Evolutionary conservation across 2,888 invertebrate species (phyloP).

Genomic region (Leucophora obtusa): DNA sequence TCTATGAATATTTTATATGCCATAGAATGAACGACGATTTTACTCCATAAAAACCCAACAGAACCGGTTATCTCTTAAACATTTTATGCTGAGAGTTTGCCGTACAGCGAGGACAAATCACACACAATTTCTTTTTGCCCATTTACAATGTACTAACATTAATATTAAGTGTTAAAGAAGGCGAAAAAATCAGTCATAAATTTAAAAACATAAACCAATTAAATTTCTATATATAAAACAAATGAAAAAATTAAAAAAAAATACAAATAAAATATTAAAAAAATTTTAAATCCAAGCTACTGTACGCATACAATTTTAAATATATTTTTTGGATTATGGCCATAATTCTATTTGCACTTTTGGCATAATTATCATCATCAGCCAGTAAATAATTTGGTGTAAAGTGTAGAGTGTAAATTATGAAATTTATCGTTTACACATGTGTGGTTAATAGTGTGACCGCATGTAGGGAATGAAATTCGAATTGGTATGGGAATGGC

Average conservation of each 20-base stretch:
- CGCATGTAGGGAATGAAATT: background rate
- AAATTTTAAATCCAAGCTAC: conserved; percentile 11
- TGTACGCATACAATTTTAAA: background rate
- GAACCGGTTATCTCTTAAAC: no score
- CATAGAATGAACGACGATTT: no score
- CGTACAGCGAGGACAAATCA: background rate
- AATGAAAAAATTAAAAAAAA: conserved; percentile 19
- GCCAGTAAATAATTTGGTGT: conserved; percentile 42
- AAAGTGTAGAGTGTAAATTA: conserved; percentile 51
- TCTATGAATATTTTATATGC: no score
- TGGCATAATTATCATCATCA: conserved; percentile 57
- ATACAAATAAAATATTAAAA: conserved; percentile 14
- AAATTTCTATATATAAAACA: conserved; percentile 39
- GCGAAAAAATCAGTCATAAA: conserved; percentile 51
- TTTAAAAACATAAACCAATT: conserved; percentile 56
- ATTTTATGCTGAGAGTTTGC: background rate
- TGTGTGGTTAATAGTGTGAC: conserved; percentile 18
- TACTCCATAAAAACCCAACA: no score
- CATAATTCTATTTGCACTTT: conserved; percentile 62
- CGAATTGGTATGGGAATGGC: background rate
- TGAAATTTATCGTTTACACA: conserved; percentile 50
- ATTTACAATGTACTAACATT: conserved; percentile 9
- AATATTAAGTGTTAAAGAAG: conserved; percentile 42
- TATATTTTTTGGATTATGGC: conserved; percentile 29
- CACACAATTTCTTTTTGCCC: conserved; percentile 25